Evolutionary conservation across 2,113 vertebrate genomes (phyloP).

Genomic region (Origma solitaria): DNA sequence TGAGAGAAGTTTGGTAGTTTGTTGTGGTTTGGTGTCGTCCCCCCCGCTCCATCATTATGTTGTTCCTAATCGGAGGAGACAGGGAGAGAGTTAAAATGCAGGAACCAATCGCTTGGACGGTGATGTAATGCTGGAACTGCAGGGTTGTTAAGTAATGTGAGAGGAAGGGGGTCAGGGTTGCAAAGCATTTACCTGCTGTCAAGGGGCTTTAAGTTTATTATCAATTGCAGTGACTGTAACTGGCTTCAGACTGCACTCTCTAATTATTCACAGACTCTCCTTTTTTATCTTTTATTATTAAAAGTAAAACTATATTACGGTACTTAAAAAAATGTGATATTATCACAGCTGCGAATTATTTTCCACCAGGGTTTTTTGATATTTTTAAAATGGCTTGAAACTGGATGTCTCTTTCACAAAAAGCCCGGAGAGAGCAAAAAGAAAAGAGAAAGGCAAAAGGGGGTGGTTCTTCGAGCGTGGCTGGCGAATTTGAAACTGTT

Average conservation of each 20-base stretch:
- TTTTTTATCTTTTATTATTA: slow-evolving; percentile 83
- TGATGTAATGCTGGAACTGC: slow-evolving; percentile 88
- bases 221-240: slow-evolving; percentile 88
- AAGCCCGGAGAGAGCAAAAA: neutral
- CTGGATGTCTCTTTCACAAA: slow-evolving; percentile 51
- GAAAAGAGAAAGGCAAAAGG: slow-evolving; percentile 14
- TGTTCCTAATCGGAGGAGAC: slow-evolving; percentile 74
- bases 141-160: slow-evolving; percentile 95
- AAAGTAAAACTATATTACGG: slow-evolving; percentile 74
- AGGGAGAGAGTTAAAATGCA: slow-evolving; percentile 83
- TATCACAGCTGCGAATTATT: slow-evolving; percentile 83
- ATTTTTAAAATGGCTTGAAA: slow-evolving; percentile 56
- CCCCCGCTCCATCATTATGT: slow-evolving; percentile 25
- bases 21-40: neutral
- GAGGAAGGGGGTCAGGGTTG: slow-evolving; percentile 92
- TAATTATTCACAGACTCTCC: slow-evolving; percentile 85
- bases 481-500: slow-evolving; percentile 42
- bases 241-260: slow-evolving; percentile 79
- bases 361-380: slow-evolving; percentile 58
- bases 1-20: slow-evolving; percentile 62
- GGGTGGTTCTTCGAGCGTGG: slow-evolving; percentile 33
- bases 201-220: slow-evolving; percentile 88
- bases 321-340: slow-evolving; percentile 68
- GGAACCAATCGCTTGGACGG: slow-evolving; percentile 77
- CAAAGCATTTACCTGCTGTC: slow-evolving; percentile 94